Evolutionary conservation across 2,888 invertebrate species (phyloP).

Genomic region (Congeria kusceri): DNA sequence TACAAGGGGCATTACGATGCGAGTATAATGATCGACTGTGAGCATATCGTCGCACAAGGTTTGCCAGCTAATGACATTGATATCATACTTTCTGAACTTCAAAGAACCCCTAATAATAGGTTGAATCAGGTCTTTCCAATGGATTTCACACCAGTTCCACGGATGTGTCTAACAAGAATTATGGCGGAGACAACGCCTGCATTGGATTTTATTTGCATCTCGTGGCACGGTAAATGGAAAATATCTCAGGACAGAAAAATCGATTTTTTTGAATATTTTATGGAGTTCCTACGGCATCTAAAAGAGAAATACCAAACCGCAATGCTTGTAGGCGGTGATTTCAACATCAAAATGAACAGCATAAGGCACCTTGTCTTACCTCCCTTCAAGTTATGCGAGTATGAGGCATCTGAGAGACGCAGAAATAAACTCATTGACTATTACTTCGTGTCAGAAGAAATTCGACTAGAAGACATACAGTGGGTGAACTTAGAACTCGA

Average conservation of each 20-base stretch:
- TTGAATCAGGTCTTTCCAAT: conserved; percentile 29
- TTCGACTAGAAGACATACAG: no score
- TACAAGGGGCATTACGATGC: conserved; percentile 29
- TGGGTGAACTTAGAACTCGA: no score
- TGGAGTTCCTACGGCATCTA: conserved; percentile 47
- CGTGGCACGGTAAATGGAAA: conserved; percentile 49
- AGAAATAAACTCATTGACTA: conserved; percentile 38
- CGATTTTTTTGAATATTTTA: conserved; percentile 41
- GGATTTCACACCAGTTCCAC: conserved; percentile 48
- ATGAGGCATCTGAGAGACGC: conserved; percentile 43
- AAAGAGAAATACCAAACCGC: conserved; percentile 42
- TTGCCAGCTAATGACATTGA: conserved; percentile 5
- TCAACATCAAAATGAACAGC: conserved; percentile 40
- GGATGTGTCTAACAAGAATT: conserved; percentile 39
- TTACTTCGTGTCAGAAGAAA: conserved; percentile 43
- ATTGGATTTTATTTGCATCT: conserved; percentile 52
- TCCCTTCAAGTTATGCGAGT: conserved; percentile 50
- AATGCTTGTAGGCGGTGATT: conserved; percentile 52
- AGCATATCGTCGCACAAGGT: no score
- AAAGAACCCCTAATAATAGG: conserved; percentile 38
- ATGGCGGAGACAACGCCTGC: conserved; percentile 17
- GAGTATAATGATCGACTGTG: no score
- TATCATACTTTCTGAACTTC: conserved; percentile 30
- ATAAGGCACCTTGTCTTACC: conserved; percentile 30
- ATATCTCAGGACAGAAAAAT: conserved; percentile 24